These are phyloP conservation scores for Temnothorax rugatulus DNA, from an alignment of 2,888 invertebrate species.

Conservation along the genomic window DNA sequence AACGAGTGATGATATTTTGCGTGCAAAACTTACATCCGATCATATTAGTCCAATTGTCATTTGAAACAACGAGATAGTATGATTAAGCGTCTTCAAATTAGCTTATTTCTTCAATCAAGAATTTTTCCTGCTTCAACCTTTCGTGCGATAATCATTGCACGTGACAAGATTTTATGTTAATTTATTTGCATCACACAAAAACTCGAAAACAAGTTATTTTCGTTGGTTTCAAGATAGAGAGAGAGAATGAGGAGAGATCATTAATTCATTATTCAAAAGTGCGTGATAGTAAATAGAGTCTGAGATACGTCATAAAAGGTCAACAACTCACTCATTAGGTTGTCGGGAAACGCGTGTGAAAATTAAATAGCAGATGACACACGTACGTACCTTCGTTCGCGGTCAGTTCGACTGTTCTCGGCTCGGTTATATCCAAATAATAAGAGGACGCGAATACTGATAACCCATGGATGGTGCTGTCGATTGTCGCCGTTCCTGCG, in stretches of 20 bases:
- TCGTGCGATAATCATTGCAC: neutral
- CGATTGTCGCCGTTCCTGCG: slow-evolving; percentile 52
- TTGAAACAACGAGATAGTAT: neutral
- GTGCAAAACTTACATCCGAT: neutral
- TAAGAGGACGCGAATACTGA: slow-evolving; percentile 52
- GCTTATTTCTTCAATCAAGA: neutral
- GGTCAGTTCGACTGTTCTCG: slow-evolving; percentile 33
- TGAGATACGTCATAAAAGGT: neutral
- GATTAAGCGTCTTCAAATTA: neutral
- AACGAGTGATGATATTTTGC: neutral
- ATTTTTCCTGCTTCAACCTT: neutral
- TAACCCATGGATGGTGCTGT: slow-evolving; percentile 73
- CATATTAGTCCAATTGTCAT: neutral
- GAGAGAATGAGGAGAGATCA: neutral
- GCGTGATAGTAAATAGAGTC: neutral
- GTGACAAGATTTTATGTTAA: neutral
- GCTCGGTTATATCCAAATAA: slow-evolving; percentile 64
- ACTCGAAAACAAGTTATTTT: neutral
- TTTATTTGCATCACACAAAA: neutral
- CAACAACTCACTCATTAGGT: neutral
- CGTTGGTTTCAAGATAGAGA: neutral
- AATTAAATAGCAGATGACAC: neutral
- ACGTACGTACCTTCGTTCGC: slow-evolving; percentile 61
- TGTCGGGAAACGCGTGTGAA: neutral
- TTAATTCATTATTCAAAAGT: neutral